These are phyloP conservation scores for Phyto melanocephala DNA, from an alignment of 2,888 invertebrate species.

Conservation along the genomic window DNA sequence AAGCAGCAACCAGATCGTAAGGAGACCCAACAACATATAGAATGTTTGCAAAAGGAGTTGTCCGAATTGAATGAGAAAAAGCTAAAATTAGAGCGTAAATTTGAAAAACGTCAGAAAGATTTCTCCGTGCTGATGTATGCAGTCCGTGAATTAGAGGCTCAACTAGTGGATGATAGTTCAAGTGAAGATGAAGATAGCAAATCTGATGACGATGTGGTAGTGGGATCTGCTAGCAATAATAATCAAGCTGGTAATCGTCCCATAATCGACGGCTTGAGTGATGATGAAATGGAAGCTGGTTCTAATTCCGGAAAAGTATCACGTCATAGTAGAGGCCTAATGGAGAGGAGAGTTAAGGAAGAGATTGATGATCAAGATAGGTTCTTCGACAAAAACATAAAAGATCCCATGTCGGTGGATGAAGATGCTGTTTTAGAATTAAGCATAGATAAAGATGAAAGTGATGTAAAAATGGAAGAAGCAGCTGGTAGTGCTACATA, in stretches of 20 bases:
- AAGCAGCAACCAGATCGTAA: constrained; percentile 93
- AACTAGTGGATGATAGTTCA: constrained; percentile 85
- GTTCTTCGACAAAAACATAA: constrained; percentile 58
- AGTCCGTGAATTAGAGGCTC: constrained; percentile 89
- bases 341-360: constrained; percentile 44
- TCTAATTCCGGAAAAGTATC: constrained; percentile 66
- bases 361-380: constrained; percentile 59
- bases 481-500: constrained; percentile 38
- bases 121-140: constrained; percentile 93
- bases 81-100: constrained; percentile 86
- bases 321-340: constrained; percentile 35
- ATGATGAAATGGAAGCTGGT: constrained; percentile 70
- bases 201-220: constrained; percentile 64
- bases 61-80: constrained; percentile 85
- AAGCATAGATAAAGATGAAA: constrained; percentile 74
- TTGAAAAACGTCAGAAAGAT: constrained; percentile 91
- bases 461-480: constrained; percentile 68
- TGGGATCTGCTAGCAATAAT: constrained; percentile 44
- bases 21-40: constrained; percentile 85
- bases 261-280: constrained; percentile 71
- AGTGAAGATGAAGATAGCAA: constrained; percentile 80
- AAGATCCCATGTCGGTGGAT: constrained; percentile 72
- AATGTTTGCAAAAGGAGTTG: constrained; percentile 86
- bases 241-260: constrained; percentile 43
- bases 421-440: constrained; percentile 75